Percentiles rank a stretch among this genome's conserved stretches.
These are phyloP conservation scores for Nylanderia fulva DNA, from an alignment of 1,140 invertebrate genomes.

Conservation along the genomic window DNA sequence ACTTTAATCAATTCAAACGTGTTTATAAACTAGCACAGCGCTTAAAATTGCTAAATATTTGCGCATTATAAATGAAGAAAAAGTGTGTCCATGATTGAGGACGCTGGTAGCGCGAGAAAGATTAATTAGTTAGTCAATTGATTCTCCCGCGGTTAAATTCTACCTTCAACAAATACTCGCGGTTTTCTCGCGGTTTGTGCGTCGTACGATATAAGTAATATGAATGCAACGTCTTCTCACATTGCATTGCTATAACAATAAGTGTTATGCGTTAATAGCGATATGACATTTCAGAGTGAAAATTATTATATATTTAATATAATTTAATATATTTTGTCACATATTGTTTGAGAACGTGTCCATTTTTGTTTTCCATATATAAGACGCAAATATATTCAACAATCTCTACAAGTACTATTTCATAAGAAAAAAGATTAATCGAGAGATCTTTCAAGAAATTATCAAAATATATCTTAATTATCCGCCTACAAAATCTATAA, in stretches of 20 bases:
- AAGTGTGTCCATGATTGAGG: constrained; percentile 34
- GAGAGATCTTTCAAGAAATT: too few species aligned
- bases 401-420: neutral
- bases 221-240: neutral
- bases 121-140: constrained; percentile 44
- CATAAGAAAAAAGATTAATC: neutral
- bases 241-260: constrained; percentile 6
- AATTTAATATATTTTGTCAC: too few species aligned
- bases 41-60: constrained; percentile 21
- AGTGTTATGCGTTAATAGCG: neutral
- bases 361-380: neutral
- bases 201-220: constrained; percentile 1
- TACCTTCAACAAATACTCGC: constrained; percentile 3
- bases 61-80: constrained; percentile 41
- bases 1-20: neutral
- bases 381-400: too few species aligned
- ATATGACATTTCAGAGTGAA: neutral
- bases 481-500: too few species aligned
- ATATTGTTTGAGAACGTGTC: neutral
- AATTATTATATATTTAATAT: too few species aligned
- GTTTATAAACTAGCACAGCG: constrained; percentile 7
- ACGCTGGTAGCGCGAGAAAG: neutral
- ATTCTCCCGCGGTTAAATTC: constrained; percentile 28
- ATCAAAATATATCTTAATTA: too few species aligned
- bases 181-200: constrained; percentile 10